Percentiles rank a stretch among this genome's conserved stretches.
phyloP scores from a whole-genome alignment of 2,888 invertebrate genomes.

The Synergus itoensis region DNA sequence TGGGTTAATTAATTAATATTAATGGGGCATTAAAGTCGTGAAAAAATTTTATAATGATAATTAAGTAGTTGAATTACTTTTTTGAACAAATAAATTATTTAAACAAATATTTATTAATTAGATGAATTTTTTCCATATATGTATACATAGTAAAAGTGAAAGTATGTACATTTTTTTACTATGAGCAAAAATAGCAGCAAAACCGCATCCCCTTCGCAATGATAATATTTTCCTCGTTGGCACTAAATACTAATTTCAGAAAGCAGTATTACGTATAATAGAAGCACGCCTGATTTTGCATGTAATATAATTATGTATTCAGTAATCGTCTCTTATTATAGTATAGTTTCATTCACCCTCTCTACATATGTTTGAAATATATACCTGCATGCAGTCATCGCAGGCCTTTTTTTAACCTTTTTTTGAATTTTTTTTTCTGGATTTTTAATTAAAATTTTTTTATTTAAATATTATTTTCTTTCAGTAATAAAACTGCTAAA shows the following conservation, averaged over 20 bases:
- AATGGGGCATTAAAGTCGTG: too few species aligned
- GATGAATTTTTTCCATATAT: not conserved
- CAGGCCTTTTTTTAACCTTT: too few species aligned
- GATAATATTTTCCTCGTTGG: constrained; percentile 2
- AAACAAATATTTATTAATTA: not conserved
- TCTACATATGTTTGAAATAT: not conserved
- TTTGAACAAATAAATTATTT: not conserved
- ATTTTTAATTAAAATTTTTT: too few species aligned
- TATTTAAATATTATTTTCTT: too few species aligned
- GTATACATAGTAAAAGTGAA: not conserved
- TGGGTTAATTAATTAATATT: too few species aligned
- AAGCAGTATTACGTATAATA: not conserved
- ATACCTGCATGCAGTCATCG: too few species aligned
- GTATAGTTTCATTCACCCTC: constrained; percentile 1
- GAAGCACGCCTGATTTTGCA: not conserved
- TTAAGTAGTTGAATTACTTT: too few species aligned
- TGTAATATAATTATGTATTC: not conserved
- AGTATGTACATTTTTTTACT: not conserved
- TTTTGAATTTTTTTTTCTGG: too few species aligned
- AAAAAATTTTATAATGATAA: too few species aligned
- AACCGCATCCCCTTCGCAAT: not conserved
- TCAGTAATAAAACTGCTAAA: too few species aligned
- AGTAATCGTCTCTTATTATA: not conserved
- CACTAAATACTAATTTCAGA: constrained; percentile 2
- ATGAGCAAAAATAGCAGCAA: not conserved